Conservation (phyloP, 2,113 vertebrate genomes). For the Pycnonotus jocosus region DNA sequence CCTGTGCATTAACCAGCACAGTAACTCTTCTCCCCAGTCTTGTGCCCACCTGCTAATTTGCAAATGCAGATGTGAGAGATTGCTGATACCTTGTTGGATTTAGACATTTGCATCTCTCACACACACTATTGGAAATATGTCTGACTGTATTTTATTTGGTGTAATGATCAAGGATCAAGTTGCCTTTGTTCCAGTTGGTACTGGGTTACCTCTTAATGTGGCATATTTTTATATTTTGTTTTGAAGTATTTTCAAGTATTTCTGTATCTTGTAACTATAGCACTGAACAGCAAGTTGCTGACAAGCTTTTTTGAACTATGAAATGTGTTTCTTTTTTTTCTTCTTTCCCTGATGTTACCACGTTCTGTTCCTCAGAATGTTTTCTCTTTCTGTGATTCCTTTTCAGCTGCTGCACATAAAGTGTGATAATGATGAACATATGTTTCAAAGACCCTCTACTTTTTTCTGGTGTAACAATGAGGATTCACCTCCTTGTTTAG, state of each 20-base stretch:
- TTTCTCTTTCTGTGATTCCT: constrained; percentile 75
- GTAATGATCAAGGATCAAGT: neutral
- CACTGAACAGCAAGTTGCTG: neutral
- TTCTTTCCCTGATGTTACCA: neutral
- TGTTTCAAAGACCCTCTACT: constrained; percentile 82
- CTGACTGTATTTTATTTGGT: neutral
- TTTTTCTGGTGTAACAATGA: constrained; percentile 87
- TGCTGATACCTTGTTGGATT: neutral
- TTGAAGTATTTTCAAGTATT: neutral
- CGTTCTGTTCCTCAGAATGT: constrained; percentile 41
- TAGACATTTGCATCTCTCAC: neutral
- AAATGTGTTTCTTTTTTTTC: neutral
- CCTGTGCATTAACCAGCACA: neutral
- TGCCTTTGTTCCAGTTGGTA: neutral
- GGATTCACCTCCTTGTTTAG: constrained; percentile 84
- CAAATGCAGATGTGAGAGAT: neutral
- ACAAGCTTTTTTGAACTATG: neutral
- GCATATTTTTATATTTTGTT: neutral
- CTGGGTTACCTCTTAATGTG: neutral
- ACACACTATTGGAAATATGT: neutral
- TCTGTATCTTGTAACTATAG: neutral
- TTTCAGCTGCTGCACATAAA: constrained; percentile 84
- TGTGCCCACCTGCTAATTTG: neutral
- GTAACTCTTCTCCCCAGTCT: neutral
- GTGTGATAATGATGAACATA: constrained; percentile 77